Base-by-base conservation (phyloP, 2,113 vertebrate species). In the Xiphias gladius region DNA sequence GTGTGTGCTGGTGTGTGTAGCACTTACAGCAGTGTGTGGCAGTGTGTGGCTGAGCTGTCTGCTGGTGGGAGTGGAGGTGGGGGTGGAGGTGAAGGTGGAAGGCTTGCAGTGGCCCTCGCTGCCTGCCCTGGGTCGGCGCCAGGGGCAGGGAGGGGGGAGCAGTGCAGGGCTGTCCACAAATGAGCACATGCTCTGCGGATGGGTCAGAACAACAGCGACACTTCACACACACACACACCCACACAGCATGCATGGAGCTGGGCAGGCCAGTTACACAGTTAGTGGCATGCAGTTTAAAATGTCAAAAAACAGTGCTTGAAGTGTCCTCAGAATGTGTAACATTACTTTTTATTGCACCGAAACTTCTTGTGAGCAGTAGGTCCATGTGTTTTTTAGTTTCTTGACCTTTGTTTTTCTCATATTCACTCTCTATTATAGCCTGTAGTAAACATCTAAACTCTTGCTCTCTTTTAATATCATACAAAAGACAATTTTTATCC, bases 171-270 rank as follows among this genome's bases (percentile, higher is more conserved):
- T 92, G 90, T 94, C 95, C 96, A 92, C 95, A 94, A 95, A 92
- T 95, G 96, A 93, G 95, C 96, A 93, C 97, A 97, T 96, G 97
- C 97, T 99, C 98, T 99, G 97, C 92, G 95, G 89, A 97, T 96
- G 96, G 95, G 96, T 96, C 94, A 92, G 79, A 93, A 94, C 90
- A 94, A 91, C 89, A 90, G 84, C 90, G 92, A 93, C 90, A 87
- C 85, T 92, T 92, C 90, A 90, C 91, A 91, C 85, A 82, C 88
- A 82, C 76, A 76, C 50, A 76, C 50, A 73, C 78, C 86, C 74
- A 75, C 88, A 89, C 84, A 79, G 80, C 93, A 93, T 92, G 91
- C 90, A 91, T 84, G 87, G 89, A 88, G 90, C 86, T 87, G 83
- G 83, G 76, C 89, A 86, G 87, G 88, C 74, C 79, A 86, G 82